These are phyloP conservation scores for Pterois miles DNA, from an alignment of 2,797 vertebrate genomes.

Conservation along the genomic window DNA sequence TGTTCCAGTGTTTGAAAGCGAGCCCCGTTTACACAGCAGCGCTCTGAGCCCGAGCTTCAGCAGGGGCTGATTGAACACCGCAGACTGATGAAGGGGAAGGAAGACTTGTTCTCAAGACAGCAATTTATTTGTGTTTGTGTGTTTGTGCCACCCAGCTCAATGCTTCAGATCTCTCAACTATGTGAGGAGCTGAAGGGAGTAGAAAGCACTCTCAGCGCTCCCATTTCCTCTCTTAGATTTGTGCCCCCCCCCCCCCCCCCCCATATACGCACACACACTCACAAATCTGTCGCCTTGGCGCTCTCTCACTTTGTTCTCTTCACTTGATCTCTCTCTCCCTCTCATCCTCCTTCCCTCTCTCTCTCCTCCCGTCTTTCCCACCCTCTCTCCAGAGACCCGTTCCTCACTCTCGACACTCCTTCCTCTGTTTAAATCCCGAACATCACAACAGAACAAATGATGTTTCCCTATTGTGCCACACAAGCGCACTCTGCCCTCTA, in stretches of 20 bases:
- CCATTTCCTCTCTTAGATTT: constrained; percentile 72
- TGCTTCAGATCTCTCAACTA: constrained; percentile 67
- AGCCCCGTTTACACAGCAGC: constrained; percentile 52
- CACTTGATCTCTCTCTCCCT: constrained; percentile 31
- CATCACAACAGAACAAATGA: constrained; percentile 77
- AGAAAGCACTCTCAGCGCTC: constrained; percentile 66
- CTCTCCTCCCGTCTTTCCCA: constrained; percentile 39
- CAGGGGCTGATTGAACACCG: constrained; percentile 56
- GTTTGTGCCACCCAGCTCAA: constrained; percentile 71
- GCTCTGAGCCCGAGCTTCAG: constrained; percentile 59
- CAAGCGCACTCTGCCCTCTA: constrained; percentile 67
- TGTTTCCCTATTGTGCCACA: constrained; percentile 67
- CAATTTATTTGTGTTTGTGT: constrained; percentile 74
- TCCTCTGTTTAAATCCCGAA: constrained; percentile 75
- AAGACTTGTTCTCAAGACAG: constrained; percentile 66
- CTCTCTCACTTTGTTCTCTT: constrained; percentile 37
- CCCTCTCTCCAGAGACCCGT: constrained; percentile 64
- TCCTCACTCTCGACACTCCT: constrained; percentile 64
- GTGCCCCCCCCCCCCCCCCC: too few species aligned
- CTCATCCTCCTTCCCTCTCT: constrained; percentile 38
- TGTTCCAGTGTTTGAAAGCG: constrained; percentile 59
- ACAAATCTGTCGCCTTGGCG: constrained; percentile 49
- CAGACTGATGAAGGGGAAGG: constrained; percentile 68
- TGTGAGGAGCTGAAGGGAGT: constrained; percentile 64
- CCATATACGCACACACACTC: background rate